These are phyloP conservation scores for Drosophila emarginata DNA, from an alignment of 2,888 invertebrate genomes.

Conservation along the genomic window DNA sequence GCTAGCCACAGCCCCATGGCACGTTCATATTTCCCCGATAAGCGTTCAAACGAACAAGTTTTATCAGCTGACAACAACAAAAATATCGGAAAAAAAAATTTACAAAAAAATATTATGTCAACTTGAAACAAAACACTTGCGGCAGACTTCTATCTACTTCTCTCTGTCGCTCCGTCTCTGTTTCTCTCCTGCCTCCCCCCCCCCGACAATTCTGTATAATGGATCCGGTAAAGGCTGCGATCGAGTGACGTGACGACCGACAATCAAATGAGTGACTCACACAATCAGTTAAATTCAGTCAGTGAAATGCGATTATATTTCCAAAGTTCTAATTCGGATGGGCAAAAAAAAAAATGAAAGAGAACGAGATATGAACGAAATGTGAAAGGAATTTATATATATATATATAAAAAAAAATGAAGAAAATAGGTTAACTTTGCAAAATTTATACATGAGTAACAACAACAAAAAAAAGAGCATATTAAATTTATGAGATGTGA, in stretches of 20 bases:
- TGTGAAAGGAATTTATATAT: too few relatives aligned
- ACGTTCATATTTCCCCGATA: constrained; percentile 4
- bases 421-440: too few relatives aligned
- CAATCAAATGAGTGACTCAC: neutral
- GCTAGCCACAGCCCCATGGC: neutral
- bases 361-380: too few relatives aligned
- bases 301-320: neutral
- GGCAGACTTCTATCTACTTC: neutral
- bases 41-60: constrained; percentile 4
- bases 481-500: too few relatives aligned
- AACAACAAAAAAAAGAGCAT: too few relatives aligned
- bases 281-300: neutral
- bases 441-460: too few relatives aligned
- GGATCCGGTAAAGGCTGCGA: too few relatives aligned
- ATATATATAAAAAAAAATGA: too few relatives aligned
- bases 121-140: constrained; percentile 11
- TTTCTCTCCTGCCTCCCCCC: neutral
- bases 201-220: too few relatives aligned
- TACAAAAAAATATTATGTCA: constrained; percentile 22
- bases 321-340: neutral
- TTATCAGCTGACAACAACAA: constrained; percentile 8
- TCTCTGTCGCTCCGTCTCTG: too few relatives aligned
- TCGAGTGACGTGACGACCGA: too few relatives aligned
- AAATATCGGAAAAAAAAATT: constrained; percentile 10
- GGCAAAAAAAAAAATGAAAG: neutral